Conservation (phyloP, 2,797 vertebrate genomes). For the Emys orbicularis region DNA sequence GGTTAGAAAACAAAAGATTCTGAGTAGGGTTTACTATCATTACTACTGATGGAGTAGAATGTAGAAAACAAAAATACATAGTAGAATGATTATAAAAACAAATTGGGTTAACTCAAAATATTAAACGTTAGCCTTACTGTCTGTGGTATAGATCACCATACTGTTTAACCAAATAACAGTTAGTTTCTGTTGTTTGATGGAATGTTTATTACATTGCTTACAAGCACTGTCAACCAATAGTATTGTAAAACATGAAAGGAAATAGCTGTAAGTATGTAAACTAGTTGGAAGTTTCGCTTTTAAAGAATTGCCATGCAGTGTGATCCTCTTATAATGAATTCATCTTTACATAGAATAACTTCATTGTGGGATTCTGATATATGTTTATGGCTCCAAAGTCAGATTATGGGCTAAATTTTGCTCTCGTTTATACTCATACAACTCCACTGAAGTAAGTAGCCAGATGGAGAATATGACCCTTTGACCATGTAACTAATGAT, state of each 20-base stretch:
- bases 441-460: neutral
- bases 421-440: neutral
- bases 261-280: neutral
- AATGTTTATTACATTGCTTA: neutral
- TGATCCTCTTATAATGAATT: fast-evolving
- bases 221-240: neutral
- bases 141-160: neutral
- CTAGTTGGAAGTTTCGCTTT: neutral
- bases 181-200: neutral
- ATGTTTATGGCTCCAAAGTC: neutral
- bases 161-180: neutral
- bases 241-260: neutral
- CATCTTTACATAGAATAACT: neutral
- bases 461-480: neutral
- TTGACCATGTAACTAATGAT: neutral
- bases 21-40: neutral
- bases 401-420: neutral
- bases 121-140: neutral
- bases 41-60: neutral
- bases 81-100: neutral
- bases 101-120: neutral
- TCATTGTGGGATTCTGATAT: neutral
- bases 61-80: neutral
- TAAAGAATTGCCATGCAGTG: neutral
- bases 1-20: neutral